phyloP scores from a whole-genome alignment of 2,888 invertebrate genomes.

The Polylopha cassiicola region DNA sequence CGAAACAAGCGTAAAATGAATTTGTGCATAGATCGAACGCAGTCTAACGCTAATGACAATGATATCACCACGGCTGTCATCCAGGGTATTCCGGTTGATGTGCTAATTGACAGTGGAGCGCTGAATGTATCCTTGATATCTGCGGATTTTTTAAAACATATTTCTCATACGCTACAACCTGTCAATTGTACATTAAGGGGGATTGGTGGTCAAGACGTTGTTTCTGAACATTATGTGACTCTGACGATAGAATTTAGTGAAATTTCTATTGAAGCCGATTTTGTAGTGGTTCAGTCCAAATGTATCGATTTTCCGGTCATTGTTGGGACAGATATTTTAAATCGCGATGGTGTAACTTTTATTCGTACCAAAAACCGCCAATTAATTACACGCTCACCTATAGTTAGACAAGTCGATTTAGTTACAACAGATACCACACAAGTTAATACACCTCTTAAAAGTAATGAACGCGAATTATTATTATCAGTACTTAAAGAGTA shows the following conservation, averaged over 20 bases:
- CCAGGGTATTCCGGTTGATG: constrained; percentile 24
- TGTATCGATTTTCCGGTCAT: constrained; percentile 27
- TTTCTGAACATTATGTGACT: constrained; percentile 16
- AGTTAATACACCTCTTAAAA: constrained; percentile 22
- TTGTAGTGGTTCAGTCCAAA: constrained; percentile 23
- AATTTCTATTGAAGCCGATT: constrained; percentile 26
- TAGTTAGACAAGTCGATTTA: background rate
- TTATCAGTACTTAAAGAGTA: constrained; percentile 16
- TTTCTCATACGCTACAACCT: constrained; percentile 10
- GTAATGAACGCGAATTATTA: constrained; percentile 16
- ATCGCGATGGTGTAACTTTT: constrained; percentile 27
- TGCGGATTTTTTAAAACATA: constrained; percentile 11
- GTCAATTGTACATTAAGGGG: constrained; percentile 16
- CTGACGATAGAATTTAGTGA: constrained; percentile 19
- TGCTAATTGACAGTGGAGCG: constrained; percentile 30
- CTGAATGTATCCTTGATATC: constrained; percentile 25
- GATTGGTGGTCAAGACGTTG: constrained; percentile 18
- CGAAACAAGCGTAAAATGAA: constrained; percentile 21
- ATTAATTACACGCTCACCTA: background rate
- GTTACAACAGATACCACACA: background rate
- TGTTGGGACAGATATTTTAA: constrained; percentile 28
- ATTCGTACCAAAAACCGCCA: constrained; percentile 20
- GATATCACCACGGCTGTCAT: constrained; percentile 20
- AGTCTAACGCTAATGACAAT: background rate
- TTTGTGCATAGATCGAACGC: constrained; percentile 2